Percentiles rank a stretch among this genome's conserved stretches.
These are phyloP conservation scores for Perdita meconis DNA, from an alignment of 2,888 invertebrate species.

Conservation along the genomic window DNA sequence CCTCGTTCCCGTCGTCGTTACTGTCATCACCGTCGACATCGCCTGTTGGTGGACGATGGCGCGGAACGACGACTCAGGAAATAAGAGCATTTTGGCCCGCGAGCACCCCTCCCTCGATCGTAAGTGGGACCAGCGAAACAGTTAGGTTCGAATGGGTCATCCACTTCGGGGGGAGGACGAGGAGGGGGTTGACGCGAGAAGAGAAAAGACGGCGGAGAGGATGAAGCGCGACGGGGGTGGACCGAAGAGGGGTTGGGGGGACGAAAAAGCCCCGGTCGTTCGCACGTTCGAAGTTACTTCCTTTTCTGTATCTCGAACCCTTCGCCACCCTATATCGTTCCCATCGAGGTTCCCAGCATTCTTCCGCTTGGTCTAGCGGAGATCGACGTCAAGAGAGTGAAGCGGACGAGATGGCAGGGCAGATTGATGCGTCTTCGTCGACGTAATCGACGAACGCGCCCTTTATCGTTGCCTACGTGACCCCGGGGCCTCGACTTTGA, in stretches of 20 bases:
- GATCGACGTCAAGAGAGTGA: conserved; percentile 19
- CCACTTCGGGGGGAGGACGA: conserved; percentile 44
- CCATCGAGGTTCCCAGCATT: conserved; percentile 1
- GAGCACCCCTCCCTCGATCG: conserved; percentile 36
- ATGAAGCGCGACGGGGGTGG: conserved; percentile 43
- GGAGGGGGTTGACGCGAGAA: no score
- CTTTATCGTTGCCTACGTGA: conserved; percentile 59
- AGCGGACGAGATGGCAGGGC: conserved; percentile 17
- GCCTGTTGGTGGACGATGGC: conserved; percentile 18
- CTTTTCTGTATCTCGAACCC: background rate
- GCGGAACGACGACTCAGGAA: conserved; percentile 38
- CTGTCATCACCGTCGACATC: conserved; percentile 11
- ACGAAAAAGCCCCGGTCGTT: conserved; percentile 54
- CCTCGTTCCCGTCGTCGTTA: conserved; percentile 25
- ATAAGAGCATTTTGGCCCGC: conserved; percentile 58
- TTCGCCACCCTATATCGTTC: background rate
- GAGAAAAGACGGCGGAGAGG: no score
- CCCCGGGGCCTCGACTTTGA: conserved; percentile 30
- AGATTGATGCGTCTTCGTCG: conserved; percentile 56
- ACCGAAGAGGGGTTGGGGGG: background rate
- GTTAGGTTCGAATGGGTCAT: conserved; percentile 71
- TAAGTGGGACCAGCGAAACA: conserved; percentile 67
- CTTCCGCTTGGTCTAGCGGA: conserved; percentile 41
- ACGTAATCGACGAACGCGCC: conserved; percentile 68
- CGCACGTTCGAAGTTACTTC: conserved; percentile 58